Percentiles rank a stretch among this genome's conserved stretches.
phyloP scores from a whole-genome alignment of 2,888 invertebrate species.

The Fissipunctia ypsillon region DNA sequence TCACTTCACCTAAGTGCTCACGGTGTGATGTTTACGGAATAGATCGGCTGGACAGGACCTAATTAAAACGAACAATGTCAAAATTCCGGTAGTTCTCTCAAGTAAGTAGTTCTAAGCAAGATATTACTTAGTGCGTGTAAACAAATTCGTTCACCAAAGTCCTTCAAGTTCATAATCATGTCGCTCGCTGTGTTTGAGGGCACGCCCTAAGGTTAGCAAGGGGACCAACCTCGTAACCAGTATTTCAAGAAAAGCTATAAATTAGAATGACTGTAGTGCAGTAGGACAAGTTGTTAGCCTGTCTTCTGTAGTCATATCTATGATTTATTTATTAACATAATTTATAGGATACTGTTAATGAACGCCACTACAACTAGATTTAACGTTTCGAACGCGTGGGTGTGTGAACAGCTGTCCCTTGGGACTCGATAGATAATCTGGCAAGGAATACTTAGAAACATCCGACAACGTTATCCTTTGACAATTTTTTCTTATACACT shows the following conservation, averaged over 20 bases:
- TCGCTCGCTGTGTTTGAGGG: neutral
- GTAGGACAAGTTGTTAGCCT: slow-evolving; percentile 27
- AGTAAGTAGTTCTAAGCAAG: too few relatives aligned
- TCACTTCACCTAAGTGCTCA: too few relatives aligned
- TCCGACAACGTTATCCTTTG: too few relatives aligned
- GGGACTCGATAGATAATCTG: neutral
- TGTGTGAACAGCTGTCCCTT: neutral
- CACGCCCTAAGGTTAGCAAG: neutral
- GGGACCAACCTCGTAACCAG: slow-evolving; percentile 13
- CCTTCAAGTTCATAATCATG: neutral
- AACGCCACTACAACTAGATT: slow-evolving; percentile 4
- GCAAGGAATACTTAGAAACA: neutral
- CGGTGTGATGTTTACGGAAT: too few relatives aligned
- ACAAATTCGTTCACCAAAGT: too few relatives aligned
- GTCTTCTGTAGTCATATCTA: slow-evolving; percentile 8
- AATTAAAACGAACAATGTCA: neutral
- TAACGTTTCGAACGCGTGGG: neutral
- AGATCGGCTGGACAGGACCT: too few relatives aligned
- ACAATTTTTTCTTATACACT: too few relatives aligned
- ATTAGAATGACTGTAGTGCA: slow-evolving; percentile 25
- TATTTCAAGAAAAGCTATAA: slow-evolving; percentile 27
- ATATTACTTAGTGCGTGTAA: neutral
- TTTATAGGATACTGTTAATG: slow-evolving; percentile 17
- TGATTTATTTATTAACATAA: slow-evolving; percentile 28
- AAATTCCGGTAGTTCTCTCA: neutral